These are phyloP conservation scores for Teleogryllus occipitalis DNA, from an alignment of 1,140 invertebrate species.

Conservation along the genomic window DNA sequence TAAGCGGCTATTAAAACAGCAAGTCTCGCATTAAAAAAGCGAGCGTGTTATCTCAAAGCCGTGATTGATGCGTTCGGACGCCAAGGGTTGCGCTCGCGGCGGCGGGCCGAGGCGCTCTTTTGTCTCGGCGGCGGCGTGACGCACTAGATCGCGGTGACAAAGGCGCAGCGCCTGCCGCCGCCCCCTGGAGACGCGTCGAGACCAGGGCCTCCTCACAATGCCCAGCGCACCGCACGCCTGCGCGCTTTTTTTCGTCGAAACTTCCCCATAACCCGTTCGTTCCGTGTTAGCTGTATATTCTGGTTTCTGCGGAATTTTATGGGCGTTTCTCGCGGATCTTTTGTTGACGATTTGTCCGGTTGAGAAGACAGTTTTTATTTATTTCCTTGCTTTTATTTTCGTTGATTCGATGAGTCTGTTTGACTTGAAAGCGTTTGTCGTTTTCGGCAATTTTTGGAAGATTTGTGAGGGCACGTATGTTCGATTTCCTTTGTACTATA, in stretches of 20 bases:
- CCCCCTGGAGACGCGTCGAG: too few relatives aligned
- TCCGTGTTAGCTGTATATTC: background rate
- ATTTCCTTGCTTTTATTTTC: background rate
- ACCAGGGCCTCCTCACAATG: too few relatives aligned
- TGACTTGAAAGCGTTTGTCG: too few relatives aligned
- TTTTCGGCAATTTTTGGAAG: too few relatives aligned
- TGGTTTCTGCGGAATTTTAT: background rate
- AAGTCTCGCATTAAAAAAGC: slow-evolving; percentile 14
- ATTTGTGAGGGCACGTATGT: too few relatives aligned
- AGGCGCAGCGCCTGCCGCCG: background rate
- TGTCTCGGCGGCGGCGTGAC: slow-evolving; percentile 8
- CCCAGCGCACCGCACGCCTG: too few relatives aligned
- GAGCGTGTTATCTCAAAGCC: background rate
- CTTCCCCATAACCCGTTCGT: background rate
- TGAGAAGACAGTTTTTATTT: background rate
- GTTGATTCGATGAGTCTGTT: background rate
- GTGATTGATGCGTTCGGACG: background rate
- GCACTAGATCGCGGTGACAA: background rate
- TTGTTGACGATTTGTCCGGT: background rate
- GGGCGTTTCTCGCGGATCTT: background rate
- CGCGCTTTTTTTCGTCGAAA: too few relatives aligned
- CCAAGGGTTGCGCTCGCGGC: background rate
- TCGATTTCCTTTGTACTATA: too few relatives aligned
- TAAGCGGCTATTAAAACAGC: slow-evolving; percentile 20
- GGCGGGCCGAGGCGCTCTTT: background rate